Percentiles rank a stretch among this genome's conserved stretches.
These are phyloP conservation scores for Rhabdomys pumilio DNA, from an alignment of 2,797 vertebrate species.

Conservation along the genomic window DNA sequence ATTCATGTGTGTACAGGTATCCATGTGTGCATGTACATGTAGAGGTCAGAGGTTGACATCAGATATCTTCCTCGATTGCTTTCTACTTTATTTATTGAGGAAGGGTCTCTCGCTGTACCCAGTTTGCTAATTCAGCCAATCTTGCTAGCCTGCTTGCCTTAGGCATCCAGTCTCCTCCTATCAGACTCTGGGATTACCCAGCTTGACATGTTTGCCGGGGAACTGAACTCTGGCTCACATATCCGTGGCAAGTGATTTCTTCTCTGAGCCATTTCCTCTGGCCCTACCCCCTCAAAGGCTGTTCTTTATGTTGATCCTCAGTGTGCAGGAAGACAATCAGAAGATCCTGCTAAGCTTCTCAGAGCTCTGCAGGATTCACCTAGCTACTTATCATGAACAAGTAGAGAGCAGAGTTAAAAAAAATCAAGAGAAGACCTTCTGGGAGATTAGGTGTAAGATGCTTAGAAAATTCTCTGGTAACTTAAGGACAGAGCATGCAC, in stretches of 20 bases:
- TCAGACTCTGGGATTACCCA: no score
- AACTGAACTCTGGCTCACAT: background rate
- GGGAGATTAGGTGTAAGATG: background rate
- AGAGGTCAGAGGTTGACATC: background rate
- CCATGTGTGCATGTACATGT: background rate
- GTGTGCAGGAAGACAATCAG: constrained; percentile 7
- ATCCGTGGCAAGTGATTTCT: background rate
- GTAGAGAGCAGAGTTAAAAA: background rate
- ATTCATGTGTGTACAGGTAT: background rate
- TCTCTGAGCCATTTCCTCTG: background rate
- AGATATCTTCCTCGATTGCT: background rate
- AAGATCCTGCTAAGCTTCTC: constrained; percentile 35
- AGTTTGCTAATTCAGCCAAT: background rate
- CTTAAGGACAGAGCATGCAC: background rate
- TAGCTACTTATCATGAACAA: constrained; percentile 14
- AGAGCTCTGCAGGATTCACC: constrained; percentile 1
- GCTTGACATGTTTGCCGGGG: background rate
- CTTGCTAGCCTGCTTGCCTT: background rate
- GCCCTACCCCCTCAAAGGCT: background rate
- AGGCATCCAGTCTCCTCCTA: background rate
- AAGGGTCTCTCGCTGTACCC: background rate
- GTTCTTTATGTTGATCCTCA: background rate
- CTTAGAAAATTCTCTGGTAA: constrained; percentile 52
- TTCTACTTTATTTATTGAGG: background rate
- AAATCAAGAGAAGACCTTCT: background rate